Evolutionary conservation across 2,888 invertebrate species (phyloP).

Genomic region (Campopleginae sp.): DNA sequence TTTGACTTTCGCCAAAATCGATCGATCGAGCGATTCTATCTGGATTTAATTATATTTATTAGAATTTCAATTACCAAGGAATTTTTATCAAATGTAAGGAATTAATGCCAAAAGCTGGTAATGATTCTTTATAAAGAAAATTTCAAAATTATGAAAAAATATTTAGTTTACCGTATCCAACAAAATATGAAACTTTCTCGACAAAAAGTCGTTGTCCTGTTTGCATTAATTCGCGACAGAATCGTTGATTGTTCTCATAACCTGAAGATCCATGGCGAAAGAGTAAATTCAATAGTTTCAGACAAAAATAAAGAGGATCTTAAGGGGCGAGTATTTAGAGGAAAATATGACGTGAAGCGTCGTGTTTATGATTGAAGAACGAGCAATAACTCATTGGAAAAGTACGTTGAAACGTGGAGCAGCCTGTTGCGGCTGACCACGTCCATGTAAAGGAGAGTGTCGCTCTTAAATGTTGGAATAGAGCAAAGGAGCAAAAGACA

Average conservation of each 20-base stretch:
- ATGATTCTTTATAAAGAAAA: slow-evolving; percentile 34
- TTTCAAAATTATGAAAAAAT: no score
- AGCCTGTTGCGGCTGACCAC: slow-evolving; percentile 28
- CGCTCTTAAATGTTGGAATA: slow-evolving; percentile 38
- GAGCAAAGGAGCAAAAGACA: slow-evolving; percentile 36
- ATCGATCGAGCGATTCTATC: neutral
- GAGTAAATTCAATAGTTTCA: neutral
- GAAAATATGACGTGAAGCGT: neutral
- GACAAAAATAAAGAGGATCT: neutral
- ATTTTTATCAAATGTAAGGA: neutral
- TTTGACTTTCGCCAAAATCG: neutral
- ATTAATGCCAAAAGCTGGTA: neutral
- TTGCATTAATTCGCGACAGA: neutral
- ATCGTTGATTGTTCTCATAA: neutral
- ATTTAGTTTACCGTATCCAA: no score
- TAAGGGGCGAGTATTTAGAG: no score
- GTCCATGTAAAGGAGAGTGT: slow-evolving; percentile 43
- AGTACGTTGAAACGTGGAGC: slow-evolving; percentile 11
- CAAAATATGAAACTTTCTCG: no score
- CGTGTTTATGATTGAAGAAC: slow-evolving; percentile 28
- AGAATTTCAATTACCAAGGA: neutral
- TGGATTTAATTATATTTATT: neutral
- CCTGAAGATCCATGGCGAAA: neutral
- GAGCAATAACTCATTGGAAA: slow-evolving; percentile 33
- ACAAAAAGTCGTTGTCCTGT: neutral